These are phyloP conservation scores for Heterodera filipjevi DNA, from an alignment of 2,888 invertebrate species.

Conservation along the genomic window DNA sequence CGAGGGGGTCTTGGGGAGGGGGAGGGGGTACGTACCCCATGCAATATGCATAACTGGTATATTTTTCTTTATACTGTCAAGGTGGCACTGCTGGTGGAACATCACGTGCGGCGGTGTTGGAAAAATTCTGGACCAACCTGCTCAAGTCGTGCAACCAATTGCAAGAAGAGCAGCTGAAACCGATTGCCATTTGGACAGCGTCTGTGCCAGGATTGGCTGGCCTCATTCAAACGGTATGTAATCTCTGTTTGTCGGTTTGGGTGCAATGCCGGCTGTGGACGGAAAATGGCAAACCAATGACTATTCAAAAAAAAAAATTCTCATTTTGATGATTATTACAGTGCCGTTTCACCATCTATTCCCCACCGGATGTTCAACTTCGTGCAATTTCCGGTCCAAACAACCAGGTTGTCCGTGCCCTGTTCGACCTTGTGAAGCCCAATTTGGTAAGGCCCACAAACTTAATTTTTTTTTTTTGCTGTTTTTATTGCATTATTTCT, in stretches of 20 bases:
- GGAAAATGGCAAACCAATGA: too few relatives aligned
- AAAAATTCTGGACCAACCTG: conserved; percentile 45
- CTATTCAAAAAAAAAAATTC: background rate
- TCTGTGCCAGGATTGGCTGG: conserved; percentile 43
- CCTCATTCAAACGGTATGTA: conserved; percentile 43
- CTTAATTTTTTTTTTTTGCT: too few relatives aligned
- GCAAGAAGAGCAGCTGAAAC: conserved; percentile 41
- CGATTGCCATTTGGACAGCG: conserved; percentile 45
- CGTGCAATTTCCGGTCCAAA: conserved; percentile 28
- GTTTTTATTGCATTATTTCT: background rate
- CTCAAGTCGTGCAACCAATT: conserved; percentile 46
- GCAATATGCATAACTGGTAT: too few relatives aligned
- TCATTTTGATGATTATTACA: conserved; percentile 29
- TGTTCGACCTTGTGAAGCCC: conserved; percentile 30
- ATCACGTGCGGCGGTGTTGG: background rate
- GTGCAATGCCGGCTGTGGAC: too few relatives aligned
- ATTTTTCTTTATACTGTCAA: background rate
- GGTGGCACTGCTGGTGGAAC: background rate
- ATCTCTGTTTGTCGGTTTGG: too few relatives aligned
- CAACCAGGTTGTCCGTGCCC: conserved; percentile 20
- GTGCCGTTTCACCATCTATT: conserved; percentile 47
- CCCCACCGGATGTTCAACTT: conserved; percentile 44
- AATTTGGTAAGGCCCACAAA: background rate
- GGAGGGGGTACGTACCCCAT: too few relatives aligned
- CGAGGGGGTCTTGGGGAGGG: too few relatives aligned